These are phyloP conservation scores for Bursaphelenchus okinawaensis DNA, from an alignment of 2,888 invertebrate genomes.

Conservation along the genomic window DNA sequence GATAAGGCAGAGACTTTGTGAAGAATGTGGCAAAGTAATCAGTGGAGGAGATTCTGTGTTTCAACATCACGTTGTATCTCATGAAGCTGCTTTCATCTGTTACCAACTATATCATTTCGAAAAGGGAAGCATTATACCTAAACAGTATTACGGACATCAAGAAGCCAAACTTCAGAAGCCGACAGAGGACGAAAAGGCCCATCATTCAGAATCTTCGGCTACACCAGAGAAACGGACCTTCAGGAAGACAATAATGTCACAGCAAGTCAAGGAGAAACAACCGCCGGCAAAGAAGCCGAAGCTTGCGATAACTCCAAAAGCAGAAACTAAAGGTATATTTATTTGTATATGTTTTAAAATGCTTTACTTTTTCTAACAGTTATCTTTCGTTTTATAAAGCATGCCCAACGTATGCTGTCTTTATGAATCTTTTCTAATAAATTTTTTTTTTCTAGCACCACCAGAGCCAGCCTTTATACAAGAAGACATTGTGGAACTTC, in stretches of 20 bases:
- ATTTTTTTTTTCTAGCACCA: no score
- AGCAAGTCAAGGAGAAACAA: not conserved
- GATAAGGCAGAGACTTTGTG: constrained; percentile 14
- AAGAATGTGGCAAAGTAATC: constrained; percentile 17
- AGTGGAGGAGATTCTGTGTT: constrained; percentile 10
- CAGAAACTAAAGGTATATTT: no score
- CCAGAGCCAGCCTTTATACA: no score
- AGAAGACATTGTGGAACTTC: not conserved
- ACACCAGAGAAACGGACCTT: not conserved
- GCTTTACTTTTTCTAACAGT: no score
- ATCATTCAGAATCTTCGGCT: not conserved
- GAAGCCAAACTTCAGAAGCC: not conserved
- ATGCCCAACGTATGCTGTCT: no score
- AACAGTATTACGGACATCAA: not conserved
- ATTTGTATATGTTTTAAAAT: no score
- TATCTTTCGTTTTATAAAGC: no score
- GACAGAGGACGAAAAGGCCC: not conserved
- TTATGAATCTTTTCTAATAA: no score
- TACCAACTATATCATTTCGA: constrained; percentile 13
- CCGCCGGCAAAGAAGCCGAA: not conserved
- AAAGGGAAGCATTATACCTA: constrained; percentile 3
- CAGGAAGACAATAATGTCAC: not conserved
- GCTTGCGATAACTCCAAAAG: no score
- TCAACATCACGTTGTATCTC: constrained; percentile 11
- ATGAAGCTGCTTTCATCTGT: constrained; percentile 12